A percentile compares a stretch with the other conserved stretches of the same genome.
phyloP scores from a whole-genome alignment of 2,888 invertebrate species.

The Lacanobia wlatinum region DNA sequence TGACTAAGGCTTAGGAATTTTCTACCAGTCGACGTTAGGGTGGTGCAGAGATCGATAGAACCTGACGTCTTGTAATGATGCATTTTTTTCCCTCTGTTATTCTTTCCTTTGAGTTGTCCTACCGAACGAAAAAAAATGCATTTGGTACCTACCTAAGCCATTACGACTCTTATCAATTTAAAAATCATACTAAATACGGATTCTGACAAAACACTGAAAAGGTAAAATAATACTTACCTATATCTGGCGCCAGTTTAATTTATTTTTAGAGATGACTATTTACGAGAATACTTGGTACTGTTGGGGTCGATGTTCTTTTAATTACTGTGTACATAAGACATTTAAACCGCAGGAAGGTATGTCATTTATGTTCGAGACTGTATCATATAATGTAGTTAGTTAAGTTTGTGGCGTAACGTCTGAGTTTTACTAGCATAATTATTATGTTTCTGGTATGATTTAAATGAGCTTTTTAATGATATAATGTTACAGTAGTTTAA shows the following conservation, averaged over 20 bases:
- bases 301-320: slow-evolving; percentile 61
- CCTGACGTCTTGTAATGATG: no score
- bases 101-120: no score
- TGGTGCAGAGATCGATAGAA: no score
- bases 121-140: no score
- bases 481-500: not conserved
- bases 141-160: no score
- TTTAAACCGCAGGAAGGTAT: slow-evolving; percentile 1
- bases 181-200: no score
- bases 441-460: not conserved
- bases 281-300: slow-evolving; percentile 51
- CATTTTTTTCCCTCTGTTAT: no score
- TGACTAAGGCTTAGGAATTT: no score
- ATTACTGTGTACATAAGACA: slow-evolving; percentile 50
- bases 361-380: not conserved
- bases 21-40: no score
- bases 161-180: no score
- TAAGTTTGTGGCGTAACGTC: slow-evolving; percentile 10
- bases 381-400: slow-evolving; percentile 18
- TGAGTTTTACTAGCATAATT: slow-evolving; percentile 4
- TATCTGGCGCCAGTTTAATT: slow-evolving; percentile 16
- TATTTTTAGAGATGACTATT: slow-evolving; percentile 54
- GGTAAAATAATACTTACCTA: slow-evolving; percentile 14
- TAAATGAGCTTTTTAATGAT: not conserved
- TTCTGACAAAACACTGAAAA: not conserved